These are phyloP conservation scores for Melanotaenia parkinsoni DNA, from an alignment of 2,797 vertebrate genomes.

Conservation along the genomic window DNA sequence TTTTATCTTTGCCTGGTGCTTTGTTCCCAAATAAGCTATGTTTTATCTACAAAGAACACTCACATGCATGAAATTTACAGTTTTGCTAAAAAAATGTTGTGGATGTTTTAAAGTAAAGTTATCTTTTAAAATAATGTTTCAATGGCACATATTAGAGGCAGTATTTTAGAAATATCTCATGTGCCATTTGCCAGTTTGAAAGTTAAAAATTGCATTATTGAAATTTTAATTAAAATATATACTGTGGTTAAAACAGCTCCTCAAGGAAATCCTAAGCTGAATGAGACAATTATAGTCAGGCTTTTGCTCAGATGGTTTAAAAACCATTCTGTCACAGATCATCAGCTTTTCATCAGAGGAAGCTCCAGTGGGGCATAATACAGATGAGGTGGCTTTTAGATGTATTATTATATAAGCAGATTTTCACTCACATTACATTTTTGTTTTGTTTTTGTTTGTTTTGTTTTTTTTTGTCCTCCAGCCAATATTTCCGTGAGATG, in stretches of 20 bases:
- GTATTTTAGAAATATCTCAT: not conserved
- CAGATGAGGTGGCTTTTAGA: not conserved
- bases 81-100: not conserved
- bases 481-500: constrained; percentile 94
- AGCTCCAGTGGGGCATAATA: not conserved
- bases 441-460: no score
- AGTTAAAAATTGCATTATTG: not conserved
- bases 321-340: not conserved
- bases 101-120: no score
- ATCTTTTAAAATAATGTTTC: not conserved
- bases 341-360: not conserved
- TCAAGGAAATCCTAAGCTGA: constrained; percentile 1
- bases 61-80: not conserved
- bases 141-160: no score
- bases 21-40: not conserved
- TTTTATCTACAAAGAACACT: no score
- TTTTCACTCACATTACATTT: not conserved
- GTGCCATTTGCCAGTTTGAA: not conserved
- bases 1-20: not conserved
- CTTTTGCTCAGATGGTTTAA: constrained; percentile 1
- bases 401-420: not conserved
- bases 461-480: constrained; percentile 53
- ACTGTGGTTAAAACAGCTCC: not conserved
- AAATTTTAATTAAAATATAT: not conserved
- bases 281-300: not conserved